Percentiles rank a stretch among this genome's conserved stretches.
These are phyloP conservation scores for Scalopus aquaticus DNA, from an alignment of 2,113 vertebrate species.

Conservation along the genomic window DNA sequence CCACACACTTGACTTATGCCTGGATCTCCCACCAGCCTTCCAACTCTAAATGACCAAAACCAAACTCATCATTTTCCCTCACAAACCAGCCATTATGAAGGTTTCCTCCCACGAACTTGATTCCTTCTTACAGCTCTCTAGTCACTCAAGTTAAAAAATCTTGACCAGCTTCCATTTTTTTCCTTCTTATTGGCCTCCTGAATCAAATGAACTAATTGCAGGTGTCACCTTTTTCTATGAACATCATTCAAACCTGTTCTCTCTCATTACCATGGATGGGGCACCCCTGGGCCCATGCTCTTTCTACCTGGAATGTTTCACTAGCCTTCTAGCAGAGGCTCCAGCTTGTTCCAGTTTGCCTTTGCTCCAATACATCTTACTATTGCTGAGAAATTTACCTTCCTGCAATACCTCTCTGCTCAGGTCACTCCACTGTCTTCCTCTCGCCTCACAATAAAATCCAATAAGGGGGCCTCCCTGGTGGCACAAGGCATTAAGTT, in stretches of 20 bases:
- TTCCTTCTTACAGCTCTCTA: background rate
- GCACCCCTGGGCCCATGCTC: no score
- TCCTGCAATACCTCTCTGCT: background rate
- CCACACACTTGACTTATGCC: background rate
- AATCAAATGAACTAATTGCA: background rate
- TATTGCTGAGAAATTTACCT: background rate
- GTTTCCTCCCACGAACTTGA: background rate
- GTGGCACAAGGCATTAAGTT: no score
- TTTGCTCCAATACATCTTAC: background rate
- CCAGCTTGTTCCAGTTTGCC: background rate
- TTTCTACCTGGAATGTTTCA: background rate
- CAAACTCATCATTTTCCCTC: background rate
- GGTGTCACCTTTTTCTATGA: background rate
- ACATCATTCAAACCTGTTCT: background rate
- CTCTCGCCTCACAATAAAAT: background rate
- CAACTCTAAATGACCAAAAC: background rate
- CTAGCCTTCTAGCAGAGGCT: background rate
- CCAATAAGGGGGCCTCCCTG: no score
- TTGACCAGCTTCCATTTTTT: background rate
- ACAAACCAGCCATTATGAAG: background rate
- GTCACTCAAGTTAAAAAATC: background rate
- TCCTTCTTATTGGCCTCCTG: background rate
- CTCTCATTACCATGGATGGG: background rate
- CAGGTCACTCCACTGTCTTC: background rate
- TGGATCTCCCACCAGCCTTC: background rate